A percentile compares a stretch with the other conserved stretches of the same genome.
Evolutionary conservation across 2,113 vertebrate genomes (phyloP).

Genomic region (Microtus montanus): DNA sequence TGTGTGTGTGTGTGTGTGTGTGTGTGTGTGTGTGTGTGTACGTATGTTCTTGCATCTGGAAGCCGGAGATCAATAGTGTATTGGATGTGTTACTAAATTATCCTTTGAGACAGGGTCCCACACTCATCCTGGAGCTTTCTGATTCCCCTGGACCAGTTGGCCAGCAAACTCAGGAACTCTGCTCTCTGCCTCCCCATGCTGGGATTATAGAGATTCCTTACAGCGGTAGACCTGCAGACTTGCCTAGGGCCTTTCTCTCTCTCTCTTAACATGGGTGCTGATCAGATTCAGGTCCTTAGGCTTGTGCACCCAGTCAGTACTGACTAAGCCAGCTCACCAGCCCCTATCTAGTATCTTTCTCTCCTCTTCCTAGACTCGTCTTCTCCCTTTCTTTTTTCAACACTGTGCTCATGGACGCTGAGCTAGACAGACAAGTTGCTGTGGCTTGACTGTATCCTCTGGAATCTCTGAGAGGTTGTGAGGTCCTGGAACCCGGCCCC

Average conservation of each 20-base stretch:
- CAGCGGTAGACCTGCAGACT: not conserved
- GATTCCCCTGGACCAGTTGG: not conserved
- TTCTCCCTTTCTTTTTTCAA: not conserved
- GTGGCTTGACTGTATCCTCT: not conserved
- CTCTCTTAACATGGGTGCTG: not conserved
- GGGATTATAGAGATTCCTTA: not conserved
- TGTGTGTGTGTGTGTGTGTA: not conserved
- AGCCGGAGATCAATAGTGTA: too few relatives aligned
- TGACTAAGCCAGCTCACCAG: not conserved
- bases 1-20: not conserved
- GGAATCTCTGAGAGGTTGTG: not conserved
- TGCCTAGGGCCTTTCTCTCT: not conserved
- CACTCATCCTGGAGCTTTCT: not conserved
- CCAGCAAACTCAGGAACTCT: not conserved
- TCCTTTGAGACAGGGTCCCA: not conserved
- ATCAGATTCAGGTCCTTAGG: not conserved
- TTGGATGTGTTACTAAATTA: not conserved
- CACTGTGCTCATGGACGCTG: not conserved
- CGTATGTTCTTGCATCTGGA: not conserved
- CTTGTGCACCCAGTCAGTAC: not conserved
- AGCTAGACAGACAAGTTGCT: fast-evolving
- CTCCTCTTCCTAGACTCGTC: fast-evolving
- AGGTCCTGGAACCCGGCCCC: not conserved
- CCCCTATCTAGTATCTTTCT: not conserved
- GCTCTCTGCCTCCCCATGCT: not conserved